Base-by-base conservation (phyloP, 2,797 vertebrate species). In the Phrynocephalus forsythii region DNA sequence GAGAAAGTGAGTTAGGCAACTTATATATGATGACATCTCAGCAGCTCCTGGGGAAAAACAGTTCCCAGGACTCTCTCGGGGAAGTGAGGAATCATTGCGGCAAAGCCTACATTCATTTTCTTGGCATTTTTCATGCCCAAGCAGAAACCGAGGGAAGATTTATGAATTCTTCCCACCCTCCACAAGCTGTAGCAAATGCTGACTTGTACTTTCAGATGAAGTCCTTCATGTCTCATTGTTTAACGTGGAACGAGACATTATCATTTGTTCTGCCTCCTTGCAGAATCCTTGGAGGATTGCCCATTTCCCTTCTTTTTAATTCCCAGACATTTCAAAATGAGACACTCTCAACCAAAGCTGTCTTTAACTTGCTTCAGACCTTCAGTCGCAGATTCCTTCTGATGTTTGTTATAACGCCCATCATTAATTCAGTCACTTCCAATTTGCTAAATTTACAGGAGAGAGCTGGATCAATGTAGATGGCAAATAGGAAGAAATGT, bases 351-450 rank as follows among this genome's bases (percentile, higher is more conserved):
- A 92, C 85, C 90, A 86, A 63, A 83, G 87, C 89, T 88, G 88
- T 89, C 92, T 94, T 94, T 94, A 85, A 90, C 79, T 94, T 91
- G 86, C 86, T 94, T 91, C 93, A 90, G 88, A 94, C 91, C 94
- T 94, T 91, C 94, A 90, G 87, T 85, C 91, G 77, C 91, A 89
- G 86, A 87, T 90, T 79, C 84, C 91, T 91, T 92, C 88, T 93
- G 89, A 92, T 89, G 86, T 88, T 83, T 88, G 85, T 92, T 44
- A 91, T 86, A 94, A 89, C 78, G 38, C 89, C 91, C 90, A 87
- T 85, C 91, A 93, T 93, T 90, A 84, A 92, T 91, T 93, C 93
- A 93, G 91, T 93, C 93, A 93, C 92, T 90, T 85, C 68, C 44
- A 79, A 90, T 94, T 85, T 77, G 30, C 60, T 90, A 91, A 94